Evolutionary conservation across 2,113 vertebrate genomes (phyloP).

Genomic region (Phaethornis superciliosus): DNA sequence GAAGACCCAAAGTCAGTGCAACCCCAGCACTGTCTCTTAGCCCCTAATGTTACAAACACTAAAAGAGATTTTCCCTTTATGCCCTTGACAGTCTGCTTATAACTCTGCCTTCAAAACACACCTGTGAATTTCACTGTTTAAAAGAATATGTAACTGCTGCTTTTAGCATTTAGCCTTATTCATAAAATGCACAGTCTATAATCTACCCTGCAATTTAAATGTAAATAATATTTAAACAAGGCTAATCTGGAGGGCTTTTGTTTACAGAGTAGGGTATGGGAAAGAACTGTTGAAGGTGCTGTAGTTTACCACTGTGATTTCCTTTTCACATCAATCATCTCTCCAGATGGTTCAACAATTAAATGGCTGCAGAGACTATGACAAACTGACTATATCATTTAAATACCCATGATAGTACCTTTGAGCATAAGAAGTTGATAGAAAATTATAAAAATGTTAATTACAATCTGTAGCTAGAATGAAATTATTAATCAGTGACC

Average conservation of each 20-base stretch:
- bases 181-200: constrained; percentile 46
- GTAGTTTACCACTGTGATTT: constrained; percentile 31
- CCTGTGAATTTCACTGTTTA: neutral
- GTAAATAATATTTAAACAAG: constrained; percentile 78
- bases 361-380: constrained; percentile 44
- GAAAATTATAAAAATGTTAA: constrained; percentile 68
- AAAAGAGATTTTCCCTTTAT: neutral
- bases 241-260: constrained; percentile 69
- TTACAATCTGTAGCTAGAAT: constrained; percentile 59
- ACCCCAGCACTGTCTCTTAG: neutral
- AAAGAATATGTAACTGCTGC: constrained; percentile 48
- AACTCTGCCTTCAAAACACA: neutral
- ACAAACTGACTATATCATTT: constrained; percentile 55
- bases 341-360: constrained; percentile 52
- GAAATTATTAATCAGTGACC: constrained; percentile 39
- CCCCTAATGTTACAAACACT: neutral
- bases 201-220: constrained; percentile 71
- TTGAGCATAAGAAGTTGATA: constrained; percentile 8
- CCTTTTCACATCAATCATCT: constrained; percentile 63
- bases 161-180: constrained; percentile 53
- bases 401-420: constrained; percentile 17
- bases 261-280: constrained; percentile 56
- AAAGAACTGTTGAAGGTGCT: constrained; percentile 45
- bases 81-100: neutral
- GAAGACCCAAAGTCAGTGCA: neutral